phyloP scores from a whole-genome alignment of 2,888 invertebrate species.

The Cephus spinipes region DNA sequence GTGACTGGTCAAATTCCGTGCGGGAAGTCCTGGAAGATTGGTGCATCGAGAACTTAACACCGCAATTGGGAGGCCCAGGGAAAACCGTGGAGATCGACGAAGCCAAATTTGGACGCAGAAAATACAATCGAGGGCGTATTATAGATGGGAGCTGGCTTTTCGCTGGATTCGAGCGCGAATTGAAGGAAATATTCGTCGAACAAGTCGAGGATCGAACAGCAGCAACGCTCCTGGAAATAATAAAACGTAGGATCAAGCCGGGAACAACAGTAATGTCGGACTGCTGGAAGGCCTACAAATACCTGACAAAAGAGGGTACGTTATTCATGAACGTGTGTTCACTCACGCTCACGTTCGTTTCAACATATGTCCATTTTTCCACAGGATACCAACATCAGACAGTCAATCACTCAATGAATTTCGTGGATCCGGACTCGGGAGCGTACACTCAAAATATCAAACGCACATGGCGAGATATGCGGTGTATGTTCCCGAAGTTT shows the following conservation, averaged over 20 bases:
- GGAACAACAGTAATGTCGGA: background rate
- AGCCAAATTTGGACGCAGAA: too few species aligned
- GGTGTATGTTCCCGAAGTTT: constrained; percentile 27
- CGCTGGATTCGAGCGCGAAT: constrained; percentile 5
- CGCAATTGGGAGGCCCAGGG: too few species aligned
- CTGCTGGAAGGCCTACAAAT: too few species aligned
- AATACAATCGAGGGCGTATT: constrained; percentile 10
- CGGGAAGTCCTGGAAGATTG: too few species aligned
- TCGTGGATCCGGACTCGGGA: constrained; percentile 38
- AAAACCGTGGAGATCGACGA: too few species aligned
- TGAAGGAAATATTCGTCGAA: constrained; percentile 2
- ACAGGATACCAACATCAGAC: constrained; percentile 3
- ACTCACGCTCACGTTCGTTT: too few species aligned
- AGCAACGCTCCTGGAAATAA: background rate
- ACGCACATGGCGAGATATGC: constrained; percentile 31
- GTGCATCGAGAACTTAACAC: too few species aligned
- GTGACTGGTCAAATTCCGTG: too few species aligned
- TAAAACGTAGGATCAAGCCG: background rate
- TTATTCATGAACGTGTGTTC: too few species aligned
- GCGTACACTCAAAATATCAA: constrained; percentile 38
- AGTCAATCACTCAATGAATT: constrained; percentile 29
- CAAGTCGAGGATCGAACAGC: background rate
- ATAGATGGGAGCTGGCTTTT: constrained; percentile 11
- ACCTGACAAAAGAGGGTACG: too few species aligned
- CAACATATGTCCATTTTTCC: too few species aligned